phyloP scores from a whole-genome alignment of 2,797 vertebrate species.

The Clarias laeviceps region DNA sequence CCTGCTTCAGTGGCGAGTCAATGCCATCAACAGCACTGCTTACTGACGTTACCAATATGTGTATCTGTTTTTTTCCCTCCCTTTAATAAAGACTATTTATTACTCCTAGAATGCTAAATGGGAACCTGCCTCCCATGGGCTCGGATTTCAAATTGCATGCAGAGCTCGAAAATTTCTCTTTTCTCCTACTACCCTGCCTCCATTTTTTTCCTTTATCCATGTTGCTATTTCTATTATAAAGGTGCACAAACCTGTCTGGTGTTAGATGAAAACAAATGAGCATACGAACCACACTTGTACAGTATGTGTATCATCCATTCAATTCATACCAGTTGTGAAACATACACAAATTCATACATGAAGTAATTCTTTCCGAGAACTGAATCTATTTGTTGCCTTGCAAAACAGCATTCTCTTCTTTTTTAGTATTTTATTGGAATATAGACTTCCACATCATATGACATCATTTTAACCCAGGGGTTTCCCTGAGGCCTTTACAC shows the following conservation, averaged over 20 bases:
- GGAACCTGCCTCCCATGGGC: conserved; percentile 59
- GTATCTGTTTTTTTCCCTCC: conserved; percentile 47
- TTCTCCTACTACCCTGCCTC: neutral
- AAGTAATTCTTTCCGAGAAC: too few species aligned
- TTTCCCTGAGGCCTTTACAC: too few species aligned
- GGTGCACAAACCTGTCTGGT: neutral
- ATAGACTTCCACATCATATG: neutral
- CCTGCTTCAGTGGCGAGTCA: conserved; percentile 63
- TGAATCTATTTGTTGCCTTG: neutral
- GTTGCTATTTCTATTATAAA: neutral
- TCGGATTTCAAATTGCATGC: conserved; percentile 61
- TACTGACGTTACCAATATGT: conserved; percentile 51
- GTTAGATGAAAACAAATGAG: neutral
- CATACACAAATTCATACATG: too few species aligned
- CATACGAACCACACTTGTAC: neutral
- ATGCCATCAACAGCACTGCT: conserved; percentile 67
- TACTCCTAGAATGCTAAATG: conserved; percentile 53
- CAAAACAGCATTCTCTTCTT: neutral
- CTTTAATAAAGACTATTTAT: conserved; percentile 75
- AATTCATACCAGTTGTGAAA: neutral
- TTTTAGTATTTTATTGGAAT: neutral
- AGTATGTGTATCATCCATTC: neutral
- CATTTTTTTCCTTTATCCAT: neutral
- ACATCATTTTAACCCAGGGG: neutral
- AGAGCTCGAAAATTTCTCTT: conserved; percentile 34